Evolutionary conservation across 2,113 vertebrate genomes (phyloP), one percentile per base, ranked within the genome.

Genomic region (Thunnus thynnus): DNA sequence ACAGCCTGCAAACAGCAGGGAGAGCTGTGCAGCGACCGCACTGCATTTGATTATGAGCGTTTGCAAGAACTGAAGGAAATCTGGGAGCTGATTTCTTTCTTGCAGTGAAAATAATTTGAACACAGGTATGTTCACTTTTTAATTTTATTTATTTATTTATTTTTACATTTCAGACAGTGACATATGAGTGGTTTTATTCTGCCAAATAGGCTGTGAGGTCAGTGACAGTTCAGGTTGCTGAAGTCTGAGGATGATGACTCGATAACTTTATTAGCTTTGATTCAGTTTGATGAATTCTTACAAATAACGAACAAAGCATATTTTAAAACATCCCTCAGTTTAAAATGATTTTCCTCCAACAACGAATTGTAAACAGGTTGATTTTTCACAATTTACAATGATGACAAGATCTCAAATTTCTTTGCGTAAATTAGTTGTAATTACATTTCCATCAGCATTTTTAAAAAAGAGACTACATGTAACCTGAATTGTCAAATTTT

Each of bases 1-100:
- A 89, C 91, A 77, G 88, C 25, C 72, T 87, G 92, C 89, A 73
- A 36, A 90, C 91, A 84, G 90, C 89, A 93, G 89, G 87, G 89
- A 90, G 91, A 93, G 92, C 92, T 89, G 89, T 83, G 84, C 85
- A 55, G 79, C 63, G 87, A 52, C 48, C 78, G 7, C 86, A 17
- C 64, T 41, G 75, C 87, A 46, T 32, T 58, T 66, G 64, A 86
- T 52, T 20, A 91, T 92, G 92, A 93, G 74, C 72, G 22, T 46
- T 17, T 72, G 17, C 47, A 61, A 72, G 66, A 64, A 88, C 81
- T 92, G 87, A 90, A 67, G 69, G 73, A 41, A 83, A 86, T 30
- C 87, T 74, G 76, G 84, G 79, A 89, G 66, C 84, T 55, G 69
- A 69, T 77, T 88, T 84, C 58, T 86, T 20, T 17, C 61, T 30